Evolutionary conservation across 1,140 invertebrate genomes (phyloP).

Genomic region (Nasonia giraulti): DNA sequence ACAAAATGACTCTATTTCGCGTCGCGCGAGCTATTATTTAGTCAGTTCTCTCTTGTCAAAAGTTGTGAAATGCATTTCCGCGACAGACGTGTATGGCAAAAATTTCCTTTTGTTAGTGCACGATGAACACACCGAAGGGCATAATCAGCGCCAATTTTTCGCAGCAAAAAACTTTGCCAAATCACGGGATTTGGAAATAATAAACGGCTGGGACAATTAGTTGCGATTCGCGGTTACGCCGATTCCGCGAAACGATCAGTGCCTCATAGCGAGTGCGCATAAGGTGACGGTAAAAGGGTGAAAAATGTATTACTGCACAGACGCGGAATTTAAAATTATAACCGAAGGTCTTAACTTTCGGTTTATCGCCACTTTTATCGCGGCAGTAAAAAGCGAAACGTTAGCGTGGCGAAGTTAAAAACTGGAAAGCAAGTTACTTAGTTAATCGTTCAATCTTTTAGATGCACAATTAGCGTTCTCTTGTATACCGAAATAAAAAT

Average conservation of each 20-base stretch:
- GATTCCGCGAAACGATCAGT: neutral
- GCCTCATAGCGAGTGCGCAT: neutral
- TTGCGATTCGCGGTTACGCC: neutral
- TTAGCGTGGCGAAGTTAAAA: too few relatives aligned
- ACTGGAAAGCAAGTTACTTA: neutral
- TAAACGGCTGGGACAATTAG: neutral
- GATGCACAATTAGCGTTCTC: too few relatives aligned
- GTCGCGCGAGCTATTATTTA: too few relatives aligned
- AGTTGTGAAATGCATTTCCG: too few relatives aligned
- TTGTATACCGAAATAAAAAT: too few relatives aligned
- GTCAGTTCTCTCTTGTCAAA: too few relatives aligned
- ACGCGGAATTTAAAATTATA: neutral
- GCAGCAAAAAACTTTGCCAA: neutral
- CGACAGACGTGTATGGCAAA: too few relatives aligned
- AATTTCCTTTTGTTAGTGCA: too few relatives aligned
- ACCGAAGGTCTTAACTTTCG: neutral
- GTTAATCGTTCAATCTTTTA: too few relatives aligned
- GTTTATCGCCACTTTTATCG: too few relatives aligned
- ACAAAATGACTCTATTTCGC: too few relatives aligned
- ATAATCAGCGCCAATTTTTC: neutral
- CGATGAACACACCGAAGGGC: neutral
- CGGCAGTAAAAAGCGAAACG: too few relatives aligned
- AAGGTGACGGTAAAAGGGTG: neutral
- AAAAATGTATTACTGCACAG: neutral
- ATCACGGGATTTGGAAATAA: neutral